phyloP scores from a whole-genome alignment of 30 jellyfish, hydroid and myxozoan genomes.

The Aurelia aurita complex sp. Pacific region DNA sequence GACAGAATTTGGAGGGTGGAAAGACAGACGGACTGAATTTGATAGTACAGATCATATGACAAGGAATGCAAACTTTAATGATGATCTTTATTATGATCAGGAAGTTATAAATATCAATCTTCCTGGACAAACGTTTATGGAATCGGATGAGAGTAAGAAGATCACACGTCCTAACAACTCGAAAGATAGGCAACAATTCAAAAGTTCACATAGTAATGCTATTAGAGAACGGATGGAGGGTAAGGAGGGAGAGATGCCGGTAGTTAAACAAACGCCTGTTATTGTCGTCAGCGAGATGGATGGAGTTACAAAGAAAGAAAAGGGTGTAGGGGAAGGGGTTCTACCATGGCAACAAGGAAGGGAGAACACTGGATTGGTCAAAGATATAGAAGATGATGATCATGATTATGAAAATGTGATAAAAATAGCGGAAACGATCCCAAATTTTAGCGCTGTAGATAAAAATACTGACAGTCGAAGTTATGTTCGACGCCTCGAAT shows the following conservation, averaged over 20 bases:
- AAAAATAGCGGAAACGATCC: too few species aligned
- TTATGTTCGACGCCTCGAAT: not conserved
- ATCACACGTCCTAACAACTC: not conserved
- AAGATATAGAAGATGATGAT: constrained; percentile 10
- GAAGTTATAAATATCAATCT: not conserved
- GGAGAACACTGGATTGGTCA: too few species aligned
- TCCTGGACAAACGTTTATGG: not conserved
- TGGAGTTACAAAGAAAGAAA: not conserved
- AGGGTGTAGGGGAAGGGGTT: not conserved
- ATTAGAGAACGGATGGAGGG: not conserved
- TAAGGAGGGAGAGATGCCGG: not conserved
- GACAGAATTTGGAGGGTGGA: not conserved
- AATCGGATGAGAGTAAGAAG: not conserved
- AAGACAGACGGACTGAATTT: not conserved
- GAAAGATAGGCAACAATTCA: not conserved
- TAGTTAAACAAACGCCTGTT: not conserved
- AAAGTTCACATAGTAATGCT: too few species aligned
- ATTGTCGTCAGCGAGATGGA: not conserved
- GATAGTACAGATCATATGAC: not conserved
- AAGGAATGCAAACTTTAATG: not conserved
- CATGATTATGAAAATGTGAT: not conserved
- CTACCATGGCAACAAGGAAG: not conserved
- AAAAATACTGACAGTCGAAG: not conserved
- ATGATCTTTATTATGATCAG: not conserved
- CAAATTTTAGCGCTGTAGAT: too few species aligned